These are phyloP conservation scores for Hippocampus mohnikei DNA, from an alignment of 2,113 vertebrate species.

Conservation along the genomic window DNA sequence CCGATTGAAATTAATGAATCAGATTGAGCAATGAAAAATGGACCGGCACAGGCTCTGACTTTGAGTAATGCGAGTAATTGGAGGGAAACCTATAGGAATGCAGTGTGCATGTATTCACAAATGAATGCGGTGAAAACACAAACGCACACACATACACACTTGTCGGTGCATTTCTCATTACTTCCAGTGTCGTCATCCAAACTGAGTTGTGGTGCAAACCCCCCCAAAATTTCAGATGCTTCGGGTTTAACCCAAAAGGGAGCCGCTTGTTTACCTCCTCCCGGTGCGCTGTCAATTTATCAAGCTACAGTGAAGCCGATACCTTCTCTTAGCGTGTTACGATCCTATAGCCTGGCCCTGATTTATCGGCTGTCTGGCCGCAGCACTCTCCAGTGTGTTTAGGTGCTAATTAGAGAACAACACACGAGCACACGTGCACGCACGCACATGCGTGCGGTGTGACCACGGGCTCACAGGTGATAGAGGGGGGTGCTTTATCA, in stretches of 20 bases:
- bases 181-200: conserved; percentile 47
- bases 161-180: conserved; percentile 49
- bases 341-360: conserved; percentile 46
- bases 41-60: conserved; percentile 56
- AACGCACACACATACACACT: not conserved
- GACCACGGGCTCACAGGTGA: conserved; percentile 40
- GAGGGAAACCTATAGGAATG: conserved; percentile 65
- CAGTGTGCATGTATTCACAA: conserved; percentile 59
- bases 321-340: conserved; percentile 48
- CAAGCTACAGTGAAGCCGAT: conserved; percentile 51
- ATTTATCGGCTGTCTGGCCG: conserved; percentile 65
- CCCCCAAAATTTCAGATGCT: conserved; percentile 33
- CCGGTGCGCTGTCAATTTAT: conserved; percentile 47
- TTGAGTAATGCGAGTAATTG: conserved; percentile 74
- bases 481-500: conserved; percentile 54
- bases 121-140: conserved; percentile 40
- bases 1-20: conserved; percentile 70
- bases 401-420: conserved; percentile 66
- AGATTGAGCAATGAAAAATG: conserved; percentile 65
- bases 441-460: conserved; percentile 4
- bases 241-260: conserved; percentile 18
- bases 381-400: conserved; percentile 59
- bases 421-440: conserved; percentile 8
- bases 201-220: conserved; percentile 55
- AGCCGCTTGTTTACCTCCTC: conserved; percentile 31